Percentiles rank a stretch among this genome's conserved stretches.
Conservation (phyloP, 2,888 invertebrate species). For the Limnephilus marmoratus region DNA sequence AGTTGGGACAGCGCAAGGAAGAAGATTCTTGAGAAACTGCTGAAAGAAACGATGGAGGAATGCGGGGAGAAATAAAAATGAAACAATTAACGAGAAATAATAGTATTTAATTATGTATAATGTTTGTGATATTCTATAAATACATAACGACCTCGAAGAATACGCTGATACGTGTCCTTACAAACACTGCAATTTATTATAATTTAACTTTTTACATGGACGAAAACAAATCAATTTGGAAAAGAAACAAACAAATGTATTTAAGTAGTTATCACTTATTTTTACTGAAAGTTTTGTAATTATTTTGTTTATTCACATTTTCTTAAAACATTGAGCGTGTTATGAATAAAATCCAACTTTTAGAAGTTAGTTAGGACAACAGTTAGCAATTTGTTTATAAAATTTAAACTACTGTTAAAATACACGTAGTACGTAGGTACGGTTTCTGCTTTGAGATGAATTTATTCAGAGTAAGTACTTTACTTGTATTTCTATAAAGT, state of each 20-base stretch:
- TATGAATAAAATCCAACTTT: constrained; percentile 19
- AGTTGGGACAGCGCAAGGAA: no score
- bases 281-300: constrained; percentile 18
- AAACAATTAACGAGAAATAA: constrained; percentile 66
- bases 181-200: constrained; percentile 49
- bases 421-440: neutral
- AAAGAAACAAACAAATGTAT: constrained; percentile 11
- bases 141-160: constrained; percentile 64
- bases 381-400: constrained; percentile 5
- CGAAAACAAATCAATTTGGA: constrained; percentile 49
- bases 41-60: neutral
- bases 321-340: constrained; percentile 38
- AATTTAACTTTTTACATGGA: constrained; percentile 60
- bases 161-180: constrained; percentile 62
- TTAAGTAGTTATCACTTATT: constrained; percentile 12
- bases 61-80: constrained; percentile 58
- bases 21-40: no score
- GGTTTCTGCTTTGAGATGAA: neutral
- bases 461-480: constrained; percentile 8
- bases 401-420: constrained; percentile 15
- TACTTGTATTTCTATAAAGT: constrained; percentile 30
- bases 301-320: constrained; percentile 38
- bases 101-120: constrained; percentile 65
- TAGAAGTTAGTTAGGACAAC: neutral
- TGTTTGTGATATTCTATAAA: constrained; percentile 66